Base-by-base conservation (phyloP, 2,888 invertebrate species). In the Alsophila aescularia region DNA sequence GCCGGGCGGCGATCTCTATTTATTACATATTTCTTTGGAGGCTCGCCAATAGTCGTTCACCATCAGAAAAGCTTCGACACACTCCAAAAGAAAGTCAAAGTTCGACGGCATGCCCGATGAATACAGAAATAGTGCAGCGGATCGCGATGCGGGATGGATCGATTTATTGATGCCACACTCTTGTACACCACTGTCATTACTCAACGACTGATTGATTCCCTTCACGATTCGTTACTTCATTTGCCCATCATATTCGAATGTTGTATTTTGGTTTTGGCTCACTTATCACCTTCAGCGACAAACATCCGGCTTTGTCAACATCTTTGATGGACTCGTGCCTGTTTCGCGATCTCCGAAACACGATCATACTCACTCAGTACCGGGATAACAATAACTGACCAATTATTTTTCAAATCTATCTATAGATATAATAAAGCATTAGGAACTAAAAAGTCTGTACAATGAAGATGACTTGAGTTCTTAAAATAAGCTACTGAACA, bases 81-180 rank as follows among this genome's bases (percentile, higher is more conserved):
- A 76, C 79, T 84, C 85, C 83, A 82, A 81, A 83, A 82, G 83
- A 89, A 88, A 89, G 87, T 81, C 87, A 83, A 85, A 87, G 87
- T 88, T 89, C 85, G 86, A 83, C 80, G 84, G 82, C 84, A 79
- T 79, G 68, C 64, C 54, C 62, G 52, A 50, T 47, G 53, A 45
- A 52, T 61, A 47, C n/a, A n/a, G n/a, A n/a, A n/a, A n/a, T 57
- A 56, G 49, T 56, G 53, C 53, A 58, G 29, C 58, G 52, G n/a
- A 62, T 54, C 62, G 32, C 27, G 12, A 21, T 29, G 48, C 48
- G 48, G 57, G 50, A 61, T 51, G 56, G 59, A 63, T 66, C 53
- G 59, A 64, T 52, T 56, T 58, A 64, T 66, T 52, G 60, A 64
- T 54, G 57, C 43, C 54, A 55, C 52, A 42, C 52, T 35, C 39